These are phyloP conservation scores for Fragum whitleyi DNA, from an alignment of 2,888 invertebrate species.

Conservation along the genomic window DNA sequence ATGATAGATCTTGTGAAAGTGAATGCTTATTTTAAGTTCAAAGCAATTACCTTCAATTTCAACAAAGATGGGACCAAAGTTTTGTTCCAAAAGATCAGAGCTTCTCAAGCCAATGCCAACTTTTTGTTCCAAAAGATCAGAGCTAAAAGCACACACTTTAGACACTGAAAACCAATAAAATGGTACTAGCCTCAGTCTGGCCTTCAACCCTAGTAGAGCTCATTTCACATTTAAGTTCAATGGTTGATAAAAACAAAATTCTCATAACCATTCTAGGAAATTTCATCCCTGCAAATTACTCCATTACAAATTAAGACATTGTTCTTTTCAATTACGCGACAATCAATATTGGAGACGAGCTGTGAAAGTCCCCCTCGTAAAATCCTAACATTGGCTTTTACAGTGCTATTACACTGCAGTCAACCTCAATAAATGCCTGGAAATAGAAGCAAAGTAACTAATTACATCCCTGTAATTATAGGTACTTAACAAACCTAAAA, in stretches of 20 bases:
- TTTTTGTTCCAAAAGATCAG: too few relatives aligned
- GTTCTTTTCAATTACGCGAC: slow-evolving; percentile 25
- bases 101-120: too few relatives aligned
- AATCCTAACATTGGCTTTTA: neutral
- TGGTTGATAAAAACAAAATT: neutral
- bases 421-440: slow-evolving; percentile 6
- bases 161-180: too few relatives aligned
- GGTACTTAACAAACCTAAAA: slow-evolving; percentile 16
- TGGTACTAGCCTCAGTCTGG: too few relatives aligned
- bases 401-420: slow-evolving; percentile 16
- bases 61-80: too few relatives aligned
- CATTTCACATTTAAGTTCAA: too few relatives aligned
- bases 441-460: slow-evolving; percentile 25
- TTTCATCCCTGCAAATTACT: slow-evolving; percentile 10
- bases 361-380: slow-evolving; percentile 5
- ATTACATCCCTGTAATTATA: slow-evolving; percentile 13
- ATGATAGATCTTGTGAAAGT: too few relatives aligned
- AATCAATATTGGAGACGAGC: slow-evolving; percentile 26
- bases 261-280: slow-evolving; percentile 14
- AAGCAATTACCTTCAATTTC: too few relatives aligned
- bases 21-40: too few relatives aligned
- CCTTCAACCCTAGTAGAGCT: too few relatives aligned
- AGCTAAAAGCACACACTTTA: too few relatives aligned
- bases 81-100: too few relatives aligned
- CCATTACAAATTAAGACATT: slow-evolving; percentile 32